These are phyloP conservation scores for Enteromius treurensis DNA, from an alignment of 2,797 vertebrate genomes.

Conservation along the genomic window DNA sequence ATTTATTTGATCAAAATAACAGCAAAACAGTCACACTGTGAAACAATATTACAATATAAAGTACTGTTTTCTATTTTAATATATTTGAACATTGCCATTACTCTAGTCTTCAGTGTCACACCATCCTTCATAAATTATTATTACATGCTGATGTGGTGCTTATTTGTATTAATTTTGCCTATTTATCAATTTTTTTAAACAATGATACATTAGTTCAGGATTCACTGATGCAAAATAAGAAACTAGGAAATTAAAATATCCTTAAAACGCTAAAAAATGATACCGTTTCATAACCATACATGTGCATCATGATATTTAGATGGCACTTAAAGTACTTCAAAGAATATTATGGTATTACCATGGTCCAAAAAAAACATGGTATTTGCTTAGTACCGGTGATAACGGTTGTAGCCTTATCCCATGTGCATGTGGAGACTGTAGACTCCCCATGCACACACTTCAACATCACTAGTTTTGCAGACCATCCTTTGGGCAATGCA, in stretches of 20 bases:
- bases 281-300: background rate
- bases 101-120: no score
- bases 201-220: background rate
- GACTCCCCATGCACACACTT: conserved; percentile 6
- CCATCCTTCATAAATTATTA: no score
- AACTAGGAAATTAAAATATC: background rate
- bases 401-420: background rate
- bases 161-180: no score
- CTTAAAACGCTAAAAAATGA: background rate
- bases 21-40: background rate
- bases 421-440: background rate
- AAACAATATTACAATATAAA: background rate
- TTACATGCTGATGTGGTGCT: no score
- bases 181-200: no score
- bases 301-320: background rate
- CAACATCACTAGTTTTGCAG: conserved; percentile 22
- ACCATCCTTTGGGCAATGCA: conserved; percentile 14
- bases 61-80: background rate
- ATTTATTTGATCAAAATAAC: background rate
- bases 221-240: background rate
- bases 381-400: background rate
- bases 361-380: background rate
- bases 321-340: background rate
- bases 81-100: background rate
- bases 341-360: background rate